Evolutionary conservation across 1,140 invertebrate genomes (phyloP).

Genomic region (Caenorhabditis inopinata): DNA sequence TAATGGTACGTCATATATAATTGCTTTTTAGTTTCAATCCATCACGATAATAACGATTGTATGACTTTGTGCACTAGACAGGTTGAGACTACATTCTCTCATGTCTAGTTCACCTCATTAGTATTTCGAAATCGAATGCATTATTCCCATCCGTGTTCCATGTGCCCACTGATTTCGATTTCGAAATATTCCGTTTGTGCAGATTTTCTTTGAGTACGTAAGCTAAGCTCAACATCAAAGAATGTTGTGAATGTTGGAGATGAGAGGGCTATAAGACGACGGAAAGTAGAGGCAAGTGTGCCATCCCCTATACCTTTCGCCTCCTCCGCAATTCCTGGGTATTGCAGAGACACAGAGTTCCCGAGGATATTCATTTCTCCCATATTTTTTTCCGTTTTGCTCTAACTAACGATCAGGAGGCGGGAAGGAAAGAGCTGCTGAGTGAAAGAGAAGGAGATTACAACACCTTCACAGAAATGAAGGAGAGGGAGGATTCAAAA

Average conservation of each 20-base stretch:
- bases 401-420: slow-evolving; percentile 10
- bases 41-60: too few relatives aligned
- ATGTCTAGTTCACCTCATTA: too few relatives aligned
- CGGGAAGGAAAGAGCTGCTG: not conserved
- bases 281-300: not conserved
- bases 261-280: not conserved
- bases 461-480: slow-evolving; percentile 8
- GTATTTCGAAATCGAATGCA: not conserved
- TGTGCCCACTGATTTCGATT: slow-evolving; percentile 13
- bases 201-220: not conserved
- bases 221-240: too few relatives aligned
- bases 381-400: slow-evolving; percentile 12
- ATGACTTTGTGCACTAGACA: too few relatives aligned
- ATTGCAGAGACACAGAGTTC: not conserved
- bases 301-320: not conserved
- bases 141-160: not conserved
- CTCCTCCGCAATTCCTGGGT: slow-evolving; percentile 19
- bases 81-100: too few relatives aligned
- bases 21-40: too few relatives aligned
- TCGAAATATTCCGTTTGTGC: not conserved
- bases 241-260: too few relatives aligned
- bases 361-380: slow-evolving; percentile 20
- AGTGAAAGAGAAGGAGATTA: not conserved
- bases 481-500: not conserved
- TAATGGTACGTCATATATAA: too few relatives aligned